Percentiles rank a stretch among this genome's conserved stretches.
phyloP scores from a whole-genome alignment of 2,888 invertebrate genomes.

The Lumbricus terrestris region DNA sequence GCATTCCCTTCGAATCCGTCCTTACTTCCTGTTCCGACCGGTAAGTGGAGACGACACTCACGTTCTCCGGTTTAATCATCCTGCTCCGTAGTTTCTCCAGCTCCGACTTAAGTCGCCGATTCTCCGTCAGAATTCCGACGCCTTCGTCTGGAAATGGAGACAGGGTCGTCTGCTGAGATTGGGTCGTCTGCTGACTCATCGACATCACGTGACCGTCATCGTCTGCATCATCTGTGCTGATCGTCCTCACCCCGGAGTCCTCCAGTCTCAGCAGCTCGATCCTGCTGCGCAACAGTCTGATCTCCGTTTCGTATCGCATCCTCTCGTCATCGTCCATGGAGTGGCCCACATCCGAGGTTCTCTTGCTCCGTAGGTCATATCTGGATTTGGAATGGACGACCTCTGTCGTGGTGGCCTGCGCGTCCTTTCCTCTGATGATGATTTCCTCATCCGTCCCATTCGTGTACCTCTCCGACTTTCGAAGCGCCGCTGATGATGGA shows the following conservation, averaged over 20 bases:
- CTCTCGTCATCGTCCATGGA: neutral
- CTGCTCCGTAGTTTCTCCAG: neutral
- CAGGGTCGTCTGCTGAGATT: no score
- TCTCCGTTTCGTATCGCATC: neutral
- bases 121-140: neutral
- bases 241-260: neutral
- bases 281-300: neutral
- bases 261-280: neutral
- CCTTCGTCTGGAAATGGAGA: neutral
- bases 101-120: neutral
- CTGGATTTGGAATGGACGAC: neutral
- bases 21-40: neutral
- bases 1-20: neutral
- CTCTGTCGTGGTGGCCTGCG: neutral
- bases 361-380: neutral
- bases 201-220: neutral
- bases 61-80: neutral
- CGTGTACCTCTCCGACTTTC: neutral
- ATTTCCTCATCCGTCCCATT: neutral
- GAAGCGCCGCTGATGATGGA: neutral
- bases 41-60: neutral
- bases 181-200: neutral
- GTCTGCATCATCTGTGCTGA: neutral
- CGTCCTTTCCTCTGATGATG: neutral
- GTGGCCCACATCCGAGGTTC: neutral